phyloP scores from a whole-genome alignment of 2,888 invertebrate species.

The Lypha dubia region DNA sequence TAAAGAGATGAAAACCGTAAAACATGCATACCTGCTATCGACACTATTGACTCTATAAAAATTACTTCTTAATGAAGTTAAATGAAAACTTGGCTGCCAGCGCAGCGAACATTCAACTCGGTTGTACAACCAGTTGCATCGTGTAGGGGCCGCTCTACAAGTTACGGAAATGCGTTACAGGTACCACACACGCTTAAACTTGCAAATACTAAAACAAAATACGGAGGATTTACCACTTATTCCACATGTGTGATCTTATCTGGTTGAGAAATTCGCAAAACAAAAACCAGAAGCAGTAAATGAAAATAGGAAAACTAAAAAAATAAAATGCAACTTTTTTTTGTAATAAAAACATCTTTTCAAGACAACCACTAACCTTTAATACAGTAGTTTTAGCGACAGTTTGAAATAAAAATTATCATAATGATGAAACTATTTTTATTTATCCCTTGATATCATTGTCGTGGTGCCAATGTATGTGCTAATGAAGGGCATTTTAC shows the following conservation, averaged over 20 bases:
- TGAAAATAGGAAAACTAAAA: slow-evolving; percentile 18
- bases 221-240: slow-evolving; percentile 65
- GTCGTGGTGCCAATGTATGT: no score
- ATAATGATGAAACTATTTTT: no score
- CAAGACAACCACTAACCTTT: slow-evolving; percentile 2
- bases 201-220: slow-evolving; percentile 36
- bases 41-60: no score
- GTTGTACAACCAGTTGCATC: no score
- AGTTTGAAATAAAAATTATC: background rate
- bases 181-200: background rate
- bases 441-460: background rate
- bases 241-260: slow-evolving; percentile 70
- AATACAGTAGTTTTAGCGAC: background rate
- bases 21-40: no score
- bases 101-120: no score
- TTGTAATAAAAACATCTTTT: slow-evolving; percentile 8
- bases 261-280: slow-evolving; percentile 22
- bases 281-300: background rate
- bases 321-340: slow-evolving; percentile 1
- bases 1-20: no score
- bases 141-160: no score
- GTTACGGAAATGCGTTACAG: no score
- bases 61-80: no score
- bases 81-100: no score
- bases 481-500: background rate